Conservation (phyloP, 2,113 vertebrate genomes). For the Scalopus aquaticus region DNA sequence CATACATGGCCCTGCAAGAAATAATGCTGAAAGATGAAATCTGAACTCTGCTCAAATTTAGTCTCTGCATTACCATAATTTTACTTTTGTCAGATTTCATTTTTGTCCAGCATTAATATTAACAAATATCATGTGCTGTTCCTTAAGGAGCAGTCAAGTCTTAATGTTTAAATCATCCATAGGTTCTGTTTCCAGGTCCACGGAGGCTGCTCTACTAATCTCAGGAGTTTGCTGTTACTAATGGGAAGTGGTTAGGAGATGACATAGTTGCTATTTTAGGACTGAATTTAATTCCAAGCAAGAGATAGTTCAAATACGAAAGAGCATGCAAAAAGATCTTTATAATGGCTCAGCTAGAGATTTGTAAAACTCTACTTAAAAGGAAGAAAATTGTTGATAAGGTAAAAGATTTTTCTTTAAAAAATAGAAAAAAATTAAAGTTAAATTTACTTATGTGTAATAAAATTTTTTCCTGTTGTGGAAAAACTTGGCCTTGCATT, state of each 20-base stretch:
- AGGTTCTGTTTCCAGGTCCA: neutral
- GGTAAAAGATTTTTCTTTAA: conserved; percentile 1
- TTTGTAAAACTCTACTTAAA: conserved; percentile 23
- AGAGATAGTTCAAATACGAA: conserved; percentile 73
- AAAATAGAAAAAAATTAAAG: conserved; percentile 35
- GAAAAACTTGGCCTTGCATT: neutral
- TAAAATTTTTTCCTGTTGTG: conserved; percentile 20
- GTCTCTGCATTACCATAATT: neutral
- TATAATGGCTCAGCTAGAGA: conserved; percentile 47
- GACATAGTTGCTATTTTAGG: conserved; percentile 77
- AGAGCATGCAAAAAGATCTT: conserved; percentile 54
- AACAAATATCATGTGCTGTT: neutral
- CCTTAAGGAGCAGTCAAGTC: neutral
- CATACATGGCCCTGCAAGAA: neutral
- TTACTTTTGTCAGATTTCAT: neutral
- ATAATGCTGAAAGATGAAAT: neutral
- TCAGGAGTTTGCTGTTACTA: conserved; percentile 70
- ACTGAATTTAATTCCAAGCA: conserved; percentile 76
- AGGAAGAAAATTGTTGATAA: conserved; percentile 49
- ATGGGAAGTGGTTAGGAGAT: conserved; percentile 67
- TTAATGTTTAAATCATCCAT: conserved; percentile 42
- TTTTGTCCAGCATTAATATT: conserved; percentile 38
- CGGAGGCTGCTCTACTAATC: conserved; percentile 49
- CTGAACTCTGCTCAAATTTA: neutral
- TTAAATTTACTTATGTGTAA: conserved; percentile 36